Evolutionary conservation across 2,888 invertebrate species (phyloP).

Genomic region (Blastobasis adustella): DNA sequence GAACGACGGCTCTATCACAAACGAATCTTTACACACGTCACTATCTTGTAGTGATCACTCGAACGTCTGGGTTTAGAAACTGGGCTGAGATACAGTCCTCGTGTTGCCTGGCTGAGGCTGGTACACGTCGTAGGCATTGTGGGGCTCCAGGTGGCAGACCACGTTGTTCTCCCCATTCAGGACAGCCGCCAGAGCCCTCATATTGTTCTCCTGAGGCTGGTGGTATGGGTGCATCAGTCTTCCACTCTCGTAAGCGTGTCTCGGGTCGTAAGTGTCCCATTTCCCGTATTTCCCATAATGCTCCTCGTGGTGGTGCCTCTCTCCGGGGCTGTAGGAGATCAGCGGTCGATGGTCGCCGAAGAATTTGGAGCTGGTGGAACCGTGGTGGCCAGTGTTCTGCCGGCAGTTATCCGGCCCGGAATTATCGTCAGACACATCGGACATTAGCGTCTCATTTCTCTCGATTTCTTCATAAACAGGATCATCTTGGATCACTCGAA

Average conservation of each 20-base stretch:
- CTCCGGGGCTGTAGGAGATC: constrained; percentile 84
- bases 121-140: constrained; percentile 69
- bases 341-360: constrained; percentile 88
- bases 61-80: constrained; percentile 46
- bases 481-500: constrained; percentile 78
- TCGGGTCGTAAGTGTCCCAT: constrained; percentile 70
- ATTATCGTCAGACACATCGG: constrained; percentile 85
- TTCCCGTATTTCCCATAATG: constrained; percentile 67
- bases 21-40: background rate
- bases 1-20: constrained; percentile 5
- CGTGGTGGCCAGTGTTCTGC: constrained; percentile 77
- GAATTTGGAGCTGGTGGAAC: constrained; percentile 77
- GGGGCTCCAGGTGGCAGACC: constrained; percentile 89
- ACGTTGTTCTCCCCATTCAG: constrained; percentile 90
- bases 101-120: constrained; percentile 61
- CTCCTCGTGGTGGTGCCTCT: constrained; percentile 70
- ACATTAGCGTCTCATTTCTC: constrained; percentile 81
- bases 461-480: constrained; percentile 90
- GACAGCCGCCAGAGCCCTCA: constrained; percentile 82
- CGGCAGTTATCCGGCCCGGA: constrained; percentile 79
- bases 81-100: constrained; percentile 68
- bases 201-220: constrained; percentile 71
- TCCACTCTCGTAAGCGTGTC: constrained; percentile 64
- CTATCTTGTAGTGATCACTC: constrained; percentile 9
- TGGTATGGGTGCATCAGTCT: constrained; percentile 70